Base-by-base conservation (phyloP, 2,797 vertebrate genomes). In the Rhinella marina region DNA sequence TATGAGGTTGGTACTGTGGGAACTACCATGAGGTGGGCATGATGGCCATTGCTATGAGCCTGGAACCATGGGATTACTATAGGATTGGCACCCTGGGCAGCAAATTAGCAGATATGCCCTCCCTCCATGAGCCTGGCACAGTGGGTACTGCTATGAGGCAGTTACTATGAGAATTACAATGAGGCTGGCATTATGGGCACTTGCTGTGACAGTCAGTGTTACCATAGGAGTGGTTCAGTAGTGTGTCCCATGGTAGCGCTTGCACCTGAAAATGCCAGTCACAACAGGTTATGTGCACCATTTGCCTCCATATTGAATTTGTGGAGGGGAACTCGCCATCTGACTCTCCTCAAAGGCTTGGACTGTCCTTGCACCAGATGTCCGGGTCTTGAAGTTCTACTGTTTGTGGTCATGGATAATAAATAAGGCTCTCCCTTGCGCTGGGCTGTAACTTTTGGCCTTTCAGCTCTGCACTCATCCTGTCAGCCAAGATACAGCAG, bases 401-500 rank as follows among this genome's bases (percentile, higher is more conserved):
- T 32, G 21, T 48, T 73, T 21, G 10, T 54, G 32, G 21, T 16
- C 16, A 12, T 66, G 64, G 64, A 66, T 66, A 66, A 25, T 27
- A 14, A 25, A 66, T 25, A 25, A 27, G 41, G 75, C 13, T 77
- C 75, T 77, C 75, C 50, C 11, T 75, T 8, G 21, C 73, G 52
- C 54, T 77, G 75, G 0, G 0, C 50, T 25, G 48, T 77, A 9
- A 41, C 2, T 73, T 73, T 73, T 11, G 7, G 17, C 48, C 8
- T 52, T n/a, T 77, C 32, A n/a, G 73, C 48, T 73, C 17, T 73
- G 70, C 0, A 48, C 32, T 7, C 19, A 32, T 73, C 48, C 48
- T 54, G 23, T 77, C 54, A 77, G 75, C 75, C 75, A 77, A 77
- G 75, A 77, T 8, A 25, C 48, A 54, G 16, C 75, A 77, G 75